Base-by-base conservation (phyloP, 1,140 invertebrate species). In the Melanaphis sacchari region DNA sequence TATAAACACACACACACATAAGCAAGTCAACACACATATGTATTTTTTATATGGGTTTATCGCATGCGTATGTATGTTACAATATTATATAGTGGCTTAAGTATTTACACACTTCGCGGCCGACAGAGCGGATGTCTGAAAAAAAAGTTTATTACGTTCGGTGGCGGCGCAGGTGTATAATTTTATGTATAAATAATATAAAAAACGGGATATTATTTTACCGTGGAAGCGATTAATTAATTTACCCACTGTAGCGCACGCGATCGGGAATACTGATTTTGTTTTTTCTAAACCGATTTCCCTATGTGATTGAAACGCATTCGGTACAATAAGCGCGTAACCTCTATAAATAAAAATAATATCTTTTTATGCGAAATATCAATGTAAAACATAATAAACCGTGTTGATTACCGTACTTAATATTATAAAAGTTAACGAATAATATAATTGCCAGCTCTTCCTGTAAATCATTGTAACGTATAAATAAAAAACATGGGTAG, bases 41-140 rank as follows among this genome's bases (percentile, higher is more conserved):
- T 21, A 18, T 76, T n/a, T 59, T 31, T 8, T 26, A 66, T 66
- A n/a, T 76, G 18, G 11, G 59, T 76, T 66, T 66, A 66, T 66
- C 59, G 59, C n/a, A 4, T n/a, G 15, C 5, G 54, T 1, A 40
- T 7, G 24, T 38, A 84, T 84, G 31, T 84, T 76, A 31, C 31
- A 59, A 36, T 81, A 7, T 38, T 36, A 38, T 36, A 26, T 40
- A 5, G 22, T 84, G 41, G 41, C 84, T 85, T 43, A n/a, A 85
- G 40, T 85, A 43, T 85, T 85, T 85, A 85, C 40, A 85, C 84
- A 85, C 26, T 43, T 85, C 84, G 84, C 41, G 84, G 84, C 84
- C 26, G 84, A 41, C 41, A 4, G 84, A 85, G 41, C 84, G 84
- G 41, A 85, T 43, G 84, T 85, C 26, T 26, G 40, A 6, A 85